These are phyloP conservation scores for Cerastis leucographa DNA, from an alignment of 2,888 invertebrate species.

Conservation along the genomic window DNA sequence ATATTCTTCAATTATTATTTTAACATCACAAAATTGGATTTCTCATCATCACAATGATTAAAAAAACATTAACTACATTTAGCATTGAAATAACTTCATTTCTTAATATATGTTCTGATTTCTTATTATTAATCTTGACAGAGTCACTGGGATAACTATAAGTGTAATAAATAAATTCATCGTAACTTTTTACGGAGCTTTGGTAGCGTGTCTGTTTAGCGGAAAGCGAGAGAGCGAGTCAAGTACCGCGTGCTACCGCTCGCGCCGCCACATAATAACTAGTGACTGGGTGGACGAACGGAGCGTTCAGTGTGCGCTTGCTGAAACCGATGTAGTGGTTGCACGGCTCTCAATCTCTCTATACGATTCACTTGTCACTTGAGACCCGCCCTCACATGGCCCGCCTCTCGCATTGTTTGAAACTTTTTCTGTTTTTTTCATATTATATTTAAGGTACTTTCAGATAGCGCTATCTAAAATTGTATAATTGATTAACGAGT, in stretches of 20 bases:
- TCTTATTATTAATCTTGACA: slow-evolving; percentile 67
- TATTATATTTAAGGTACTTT: neutral
- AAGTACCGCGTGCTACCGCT: slow-evolving; percentile 76
- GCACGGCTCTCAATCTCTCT: slow-evolving; percentile 26
- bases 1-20: slow-evolving; percentile 59
- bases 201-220: slow-evolving; percentile 75
- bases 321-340: slow-evolving; percentile 32
- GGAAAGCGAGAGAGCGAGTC: slow-evolving; percentile 65
- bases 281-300: slow-evolving; percentile 64
- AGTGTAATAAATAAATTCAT: slow-evolving; percentile 74
- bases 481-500: neutral
- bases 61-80: slow-evolving; percentile 62
- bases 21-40: slow-evolving; percentile 67
- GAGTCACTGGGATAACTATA: slow-evolving; percentile 68
- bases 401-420: neutral
- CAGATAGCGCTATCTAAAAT: neutral
- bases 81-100: slow-evolving; percentile 66
- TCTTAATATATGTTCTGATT: slow-evolving; percentile 65
- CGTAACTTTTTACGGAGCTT: slow-evolving; percentile 71
- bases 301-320: slow-evolving; percentile 20
- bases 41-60: slow-evolving; percentile 71
- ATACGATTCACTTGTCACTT: slow-evolving; percentile 35
- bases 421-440: neutral
- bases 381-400: slow-evolving; percentile 13
- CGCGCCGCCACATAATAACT: slow-evolving; percentile 77